Conservation (phyloP, 1,140 invertebrate genomes). For the Sarcophaga bullata region DNA sequence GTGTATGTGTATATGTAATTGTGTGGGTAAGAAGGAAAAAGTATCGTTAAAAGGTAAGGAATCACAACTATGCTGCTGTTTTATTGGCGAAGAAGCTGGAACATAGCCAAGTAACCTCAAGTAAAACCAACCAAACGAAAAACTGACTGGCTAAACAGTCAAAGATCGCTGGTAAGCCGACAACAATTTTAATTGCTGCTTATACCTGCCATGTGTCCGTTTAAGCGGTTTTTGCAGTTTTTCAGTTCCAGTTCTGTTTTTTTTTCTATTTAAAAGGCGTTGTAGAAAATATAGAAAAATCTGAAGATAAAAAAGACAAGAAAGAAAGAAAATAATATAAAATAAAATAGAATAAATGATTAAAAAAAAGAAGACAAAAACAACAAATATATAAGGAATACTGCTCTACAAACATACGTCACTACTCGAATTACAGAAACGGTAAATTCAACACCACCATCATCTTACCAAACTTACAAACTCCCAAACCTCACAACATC, state of each 20-base stretch:
- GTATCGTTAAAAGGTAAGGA: neutral
- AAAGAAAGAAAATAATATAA: conserved; percentile 15
- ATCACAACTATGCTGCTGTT: neutral
- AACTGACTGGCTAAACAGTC: neutral
- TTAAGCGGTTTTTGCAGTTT: too few relatives aligned
- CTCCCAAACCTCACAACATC: too few relatives aligned
- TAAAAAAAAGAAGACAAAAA: conserved; percentile 19
- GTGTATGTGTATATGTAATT: neutral
- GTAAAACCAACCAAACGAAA: conserved; percentile 22
- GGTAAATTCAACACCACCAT: neutral
- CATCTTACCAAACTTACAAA: neutral
- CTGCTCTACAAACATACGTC: too few relatives aligned
- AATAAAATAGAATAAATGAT: conserved; percentile 37
- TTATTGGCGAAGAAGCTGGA: conserved; percentile 37
- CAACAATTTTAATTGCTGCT: neutral
- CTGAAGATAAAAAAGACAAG: conserved; percentile 5
- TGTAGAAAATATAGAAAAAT: conserved; percentile 27
- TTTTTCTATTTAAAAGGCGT: conserved; percentile 11
- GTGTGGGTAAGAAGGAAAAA: neutral
- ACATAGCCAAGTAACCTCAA: conserved; percentile 35
- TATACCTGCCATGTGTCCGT: neutral
- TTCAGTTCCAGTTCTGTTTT: too few relatives aligned
- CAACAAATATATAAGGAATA: too few relatives aligned
- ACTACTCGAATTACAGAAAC: neutral
- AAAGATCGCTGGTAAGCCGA: neutral